Evolutionary conservation across 1,140 invertebrate species (phyloP), one percentile per base, ranked within the genome.

Genomic region (Diploscapter pachys): DNA sequence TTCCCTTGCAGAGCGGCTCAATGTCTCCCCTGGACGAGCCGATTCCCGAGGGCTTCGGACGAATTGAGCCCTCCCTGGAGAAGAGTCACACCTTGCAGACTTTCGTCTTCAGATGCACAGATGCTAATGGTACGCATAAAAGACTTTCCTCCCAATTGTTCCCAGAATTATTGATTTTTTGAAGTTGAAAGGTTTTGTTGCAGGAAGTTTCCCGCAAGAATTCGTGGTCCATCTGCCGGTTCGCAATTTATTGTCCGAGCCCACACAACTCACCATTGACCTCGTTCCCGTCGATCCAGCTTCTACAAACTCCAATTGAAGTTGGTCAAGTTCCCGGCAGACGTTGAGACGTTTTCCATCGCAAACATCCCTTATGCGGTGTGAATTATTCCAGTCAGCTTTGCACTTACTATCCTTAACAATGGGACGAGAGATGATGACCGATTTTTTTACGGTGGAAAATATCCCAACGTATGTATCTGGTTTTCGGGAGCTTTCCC

Each of bases 141-240:
- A 13, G 57, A 9, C 57, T 11, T 9, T 11, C 8, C 2, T 59
- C 9, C 13, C 9, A 59, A 13, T 11, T 59, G 57, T 9, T 13
- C 57, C 57, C 57, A 59, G 57, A 11, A 59, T 11, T 11, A 13
- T 59, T 59, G 9, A 59, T 59, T 59, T 9, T 13, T 13, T 11
- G 57, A 59, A 59, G 13, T 59, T 59, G 57, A 59, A 2, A 59
- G 13, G 13, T 11, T 11, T 59, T 59, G 57, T 59, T 59, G 57
- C 57, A 11, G 9, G 9, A 59, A 59, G 57, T 1, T 11, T 59
- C 13, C 57, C 57, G 13, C 13, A 59, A 59, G 13, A 74, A 11
- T 62, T 74, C 49, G 63, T 74, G 2, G 73, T 61, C 13, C 55
- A 69, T 49, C 56, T 74, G 4, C 73, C 73, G 56, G 73, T 74